Base-by-base conservation (phyloP, 2,113 vertebrate species). In the Chascanopsetta lugubris region DNA sequence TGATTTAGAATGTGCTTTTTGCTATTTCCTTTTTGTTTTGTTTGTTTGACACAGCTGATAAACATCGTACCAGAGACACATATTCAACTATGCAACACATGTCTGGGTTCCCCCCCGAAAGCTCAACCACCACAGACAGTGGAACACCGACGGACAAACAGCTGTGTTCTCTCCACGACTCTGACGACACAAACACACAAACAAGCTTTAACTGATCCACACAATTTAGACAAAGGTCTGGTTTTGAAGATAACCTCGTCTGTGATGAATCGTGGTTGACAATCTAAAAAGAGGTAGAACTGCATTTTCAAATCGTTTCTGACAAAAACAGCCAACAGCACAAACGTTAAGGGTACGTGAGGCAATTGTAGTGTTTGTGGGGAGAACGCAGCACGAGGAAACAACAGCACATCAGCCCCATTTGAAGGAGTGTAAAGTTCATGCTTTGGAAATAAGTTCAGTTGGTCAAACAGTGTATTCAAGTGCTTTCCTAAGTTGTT, bases 11-110 rank as follows among this genome's bases (percentile, higher is more conserved):
- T 91, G 92, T 93, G 93, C 94, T 95, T 92, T 95, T 94, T 93
- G 93, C 93, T 85, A 84, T 90, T 32, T 92, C 90, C 87, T 79
- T 38, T 18, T 38, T 18, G 38, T 17, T n/a, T 42, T 25, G 87
- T 54, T 67, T 17, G 17, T 69, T 87, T 73, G 50, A 81, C 36
- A 26, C 76, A 74, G 86, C 91, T 84, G 89, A 83, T 92, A 87
- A 63, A 80, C 91, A 91, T 94, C 92, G 90, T 94, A 92, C 93
- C 88, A 94, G 93, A 94, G 92, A 92, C 75, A 82, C 92, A 92
- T 90, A 94, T 94, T 95, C 95, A 97, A 97, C 97, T 99, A 99
- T 99, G 97, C 97, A 99, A 99, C 94, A 93, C 93, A 93, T 87
- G 92, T 89, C 80, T 87, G 89, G 93, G 93, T 91, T 94, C 94